phyloP scores from a whole-genome alignment of 2,797 vertebrate genomes.

The Alauda arvensis region DNA sequence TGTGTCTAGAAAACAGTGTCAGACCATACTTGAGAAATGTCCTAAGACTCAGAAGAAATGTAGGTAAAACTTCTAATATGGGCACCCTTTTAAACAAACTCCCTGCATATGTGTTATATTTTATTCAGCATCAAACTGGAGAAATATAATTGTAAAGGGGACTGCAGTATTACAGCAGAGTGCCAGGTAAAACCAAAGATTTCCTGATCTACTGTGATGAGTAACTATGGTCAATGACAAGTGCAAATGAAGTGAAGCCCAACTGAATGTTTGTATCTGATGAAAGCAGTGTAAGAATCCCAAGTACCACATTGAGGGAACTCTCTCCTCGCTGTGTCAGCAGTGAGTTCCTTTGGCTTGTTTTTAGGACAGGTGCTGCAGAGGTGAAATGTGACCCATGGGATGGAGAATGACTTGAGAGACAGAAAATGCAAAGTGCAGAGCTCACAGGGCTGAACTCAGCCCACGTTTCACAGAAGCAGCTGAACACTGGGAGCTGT shows the following conservation, averaged over 20 bases:
- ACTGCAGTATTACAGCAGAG: not conserved
- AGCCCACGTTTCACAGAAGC: not conserved
- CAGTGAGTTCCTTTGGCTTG: not conserved
- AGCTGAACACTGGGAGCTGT: not conserved
- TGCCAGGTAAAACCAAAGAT: not conserved
- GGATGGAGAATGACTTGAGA: not conserved
- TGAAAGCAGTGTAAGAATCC: not conserved
- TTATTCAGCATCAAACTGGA: not conserved
- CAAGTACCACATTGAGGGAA: rapidly evolving
- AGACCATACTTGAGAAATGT: not conserved
- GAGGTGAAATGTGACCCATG: not conserved
- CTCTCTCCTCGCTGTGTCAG: not conserved
- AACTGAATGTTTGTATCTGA: not conserved
- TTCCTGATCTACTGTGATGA: not conserved
- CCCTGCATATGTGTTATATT: not conserved
- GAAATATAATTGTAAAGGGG: not conserved
- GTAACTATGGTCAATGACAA: not conserved
- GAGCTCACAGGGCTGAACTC: not conserved
- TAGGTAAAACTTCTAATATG: not conserved
- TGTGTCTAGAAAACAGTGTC: not conserved
- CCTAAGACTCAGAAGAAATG: not conserved
- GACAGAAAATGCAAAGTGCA: not conserved
- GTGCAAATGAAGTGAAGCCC: not conserved
- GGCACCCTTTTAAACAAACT: not conserved
- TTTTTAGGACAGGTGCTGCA: not conserved